Percentiles rank a stretch among this genome's conserved stretches.
phyloP scores from a whole-genome alignment of 2,888 invertebrate species.

The Megamerina dolium region DNA sequence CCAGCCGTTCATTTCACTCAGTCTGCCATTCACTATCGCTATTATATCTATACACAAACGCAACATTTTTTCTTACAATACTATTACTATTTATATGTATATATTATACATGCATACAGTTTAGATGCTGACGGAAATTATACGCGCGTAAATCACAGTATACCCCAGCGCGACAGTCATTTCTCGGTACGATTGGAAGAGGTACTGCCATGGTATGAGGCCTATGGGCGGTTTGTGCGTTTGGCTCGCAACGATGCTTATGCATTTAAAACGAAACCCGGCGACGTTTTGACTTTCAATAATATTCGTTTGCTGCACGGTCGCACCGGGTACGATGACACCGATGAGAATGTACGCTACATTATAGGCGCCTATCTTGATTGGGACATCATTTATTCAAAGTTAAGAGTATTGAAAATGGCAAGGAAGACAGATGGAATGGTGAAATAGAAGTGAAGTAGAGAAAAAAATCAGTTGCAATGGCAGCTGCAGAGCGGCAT shows the following conservation, averaged over 20 bases:
- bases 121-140: constrained; percentile 52
- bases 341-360: constrained; percentile 52
- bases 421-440: constrained; percentile 6
- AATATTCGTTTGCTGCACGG: constrained; percentile 69
- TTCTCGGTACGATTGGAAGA: constrained; percentile 56
- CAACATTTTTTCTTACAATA: no score
- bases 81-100: no score
- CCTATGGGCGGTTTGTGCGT: constrained; percentile 59
- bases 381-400: constrained; percentile 73
- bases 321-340: constrained; percentile 60
- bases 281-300: constrained; percentile 67
- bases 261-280: constrained; percentile 60
- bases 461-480: background rate
- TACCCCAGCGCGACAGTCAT: constrained; percentile 67
- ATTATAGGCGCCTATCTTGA: constrained; percentile 71
- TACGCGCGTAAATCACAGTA: constrained; percentile 62
- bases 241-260: constrained; percentile 58
- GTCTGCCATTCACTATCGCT: no score
- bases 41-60: no score
- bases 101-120: no score
- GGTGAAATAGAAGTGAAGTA: background rate
- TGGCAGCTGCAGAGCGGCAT: background rate
- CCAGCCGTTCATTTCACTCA: no score
- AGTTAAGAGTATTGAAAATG: constrained; percentile 44
- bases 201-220: constrained; percentile 64